These are phyloP conservation scores for Leucophenga maculata DNA, from an alignment of 2,888 invertebrate species.

Conservation along the genomic window DNA sequence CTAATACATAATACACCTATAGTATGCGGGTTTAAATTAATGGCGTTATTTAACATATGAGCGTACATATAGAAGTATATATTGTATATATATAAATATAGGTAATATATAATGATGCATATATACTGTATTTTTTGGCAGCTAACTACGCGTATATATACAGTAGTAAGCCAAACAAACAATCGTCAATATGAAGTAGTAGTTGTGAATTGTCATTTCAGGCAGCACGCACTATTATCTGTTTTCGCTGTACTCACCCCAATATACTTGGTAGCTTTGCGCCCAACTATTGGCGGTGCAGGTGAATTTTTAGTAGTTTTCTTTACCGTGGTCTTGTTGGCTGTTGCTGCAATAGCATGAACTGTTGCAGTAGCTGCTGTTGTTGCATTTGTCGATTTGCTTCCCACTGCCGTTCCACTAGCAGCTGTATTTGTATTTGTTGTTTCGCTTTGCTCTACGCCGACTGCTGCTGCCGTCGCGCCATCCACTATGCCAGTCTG, in stretches of 20 bases:
- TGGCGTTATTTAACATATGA: neutral
- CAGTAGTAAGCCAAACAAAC: neutral
- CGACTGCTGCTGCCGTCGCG: neutral
- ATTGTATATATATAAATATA: too few relatives aligned
- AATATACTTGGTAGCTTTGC: constrained; percentile 78
- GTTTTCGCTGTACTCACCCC: constrained; percentile 73
- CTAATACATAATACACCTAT: neutral
- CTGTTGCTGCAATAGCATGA: neutral
- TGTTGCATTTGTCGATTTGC: constrained; percentile 28
- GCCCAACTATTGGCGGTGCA: constrained; percentile 74
- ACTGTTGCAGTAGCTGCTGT: constrained; percentile 9
- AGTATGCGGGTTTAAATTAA: too few relatives aligned
- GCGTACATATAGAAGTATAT: neutral
- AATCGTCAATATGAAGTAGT: constrained; percentile 11
- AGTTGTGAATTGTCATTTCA: neutral
- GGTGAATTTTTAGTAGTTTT: constrained; percentile 69
- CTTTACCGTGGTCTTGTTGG: constrained; percentile 59
- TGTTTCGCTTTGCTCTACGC: constrained; percentile 28
- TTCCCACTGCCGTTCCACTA: constrained; percentile 2
- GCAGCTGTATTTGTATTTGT: constrained; percentile 31
- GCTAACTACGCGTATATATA: too few relatives aligned
- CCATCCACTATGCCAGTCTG: constrained; percentile 36
- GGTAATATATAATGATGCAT: too few relatives aligned
- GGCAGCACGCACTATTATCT: constrained; percentile 60
- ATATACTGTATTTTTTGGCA: too few relatives aligned